Evolutionary conservation across 2,797 vertebrate genomes (phyloP).

Genomic region (Chromis chromis): DNA sequence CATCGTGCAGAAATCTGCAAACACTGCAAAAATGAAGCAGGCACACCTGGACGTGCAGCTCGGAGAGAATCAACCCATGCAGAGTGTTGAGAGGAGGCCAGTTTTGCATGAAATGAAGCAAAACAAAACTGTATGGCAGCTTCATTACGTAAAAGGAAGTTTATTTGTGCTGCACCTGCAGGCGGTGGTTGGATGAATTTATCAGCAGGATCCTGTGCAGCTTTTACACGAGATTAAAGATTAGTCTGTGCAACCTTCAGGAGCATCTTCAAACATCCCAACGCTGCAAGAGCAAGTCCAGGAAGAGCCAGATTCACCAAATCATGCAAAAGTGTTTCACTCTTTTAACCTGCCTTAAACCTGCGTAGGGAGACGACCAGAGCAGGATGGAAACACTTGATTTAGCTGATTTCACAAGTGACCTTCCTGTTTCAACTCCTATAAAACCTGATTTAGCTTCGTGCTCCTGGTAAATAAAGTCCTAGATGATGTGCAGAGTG

Average conservation of each 20-base stretch:
- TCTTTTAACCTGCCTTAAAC: constrained; percentile 47
- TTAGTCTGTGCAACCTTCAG: background rate
- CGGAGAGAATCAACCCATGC: constrained; percentile 1
- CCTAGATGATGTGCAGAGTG: background rate
- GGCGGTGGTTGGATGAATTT: background rate
- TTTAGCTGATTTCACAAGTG: constrained; percentile 69
- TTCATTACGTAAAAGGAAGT: constrained; percentile 25
- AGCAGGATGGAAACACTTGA: constrained; percentile 35
- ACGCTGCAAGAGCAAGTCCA: background rate
- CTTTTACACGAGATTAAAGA: too few species aligned
- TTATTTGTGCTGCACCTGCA: constrained; percentile 25
- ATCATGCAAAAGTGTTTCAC: constrained; percentile 42
- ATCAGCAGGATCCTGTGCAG: background rate
- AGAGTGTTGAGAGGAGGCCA: background rate
- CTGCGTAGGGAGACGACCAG: background rate
- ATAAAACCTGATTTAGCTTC: background rate
- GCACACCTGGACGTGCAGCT: constrained; percentile 38
- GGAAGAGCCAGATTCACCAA: background rate
- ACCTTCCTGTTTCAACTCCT: constrained; percentile 54
- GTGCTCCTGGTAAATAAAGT: constrained; percentile 22
- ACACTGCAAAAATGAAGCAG: constrained; percentile 50
- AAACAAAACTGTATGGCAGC: background rate
- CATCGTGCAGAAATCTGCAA: constrained; percentile 44
- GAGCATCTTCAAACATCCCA: background rate
- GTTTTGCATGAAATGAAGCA: background rate